Evolutionary conservation across 2,888 invertebrate genomes (phyloP).

Genomic region (Limenitis camilla): DNA sequence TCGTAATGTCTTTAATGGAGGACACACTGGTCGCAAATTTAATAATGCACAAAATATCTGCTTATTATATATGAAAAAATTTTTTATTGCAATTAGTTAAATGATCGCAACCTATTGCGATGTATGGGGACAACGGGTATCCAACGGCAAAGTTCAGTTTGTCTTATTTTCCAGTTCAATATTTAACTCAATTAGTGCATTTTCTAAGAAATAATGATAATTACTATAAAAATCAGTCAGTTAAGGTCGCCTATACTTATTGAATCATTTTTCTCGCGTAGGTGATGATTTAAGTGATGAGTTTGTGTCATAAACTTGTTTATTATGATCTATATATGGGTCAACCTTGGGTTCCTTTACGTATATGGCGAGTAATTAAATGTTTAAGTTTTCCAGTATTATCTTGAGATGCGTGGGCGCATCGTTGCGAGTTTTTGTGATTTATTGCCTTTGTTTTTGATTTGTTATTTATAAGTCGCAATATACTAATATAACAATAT

Average conservation of each 20-base stretch:
- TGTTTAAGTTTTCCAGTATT: slow-evolving; percentile 64
- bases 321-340: slow-evolving; percentile 62
- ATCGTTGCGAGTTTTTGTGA: slow-evolving; percentile 37
- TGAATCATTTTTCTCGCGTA: slow-evolving; percentile 41
- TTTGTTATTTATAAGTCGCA: background rate
- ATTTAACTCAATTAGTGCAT: too few relatives aligned
- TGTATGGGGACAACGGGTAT: too few relatives aligned
- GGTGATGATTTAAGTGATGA: slow-evolving; percentile 59
- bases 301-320: slow-evolving; percentile 63
- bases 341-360: slow-evolving; percentile 59
- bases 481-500: too few relatives aligned
- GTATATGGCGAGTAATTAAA: slow-evolving; percentile 66
- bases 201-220: background rate
- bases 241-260: background rate
- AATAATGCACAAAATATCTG: too few relatives aligned
- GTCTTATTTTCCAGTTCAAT: too few relatives aligned
- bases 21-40: too few relatives aligned
- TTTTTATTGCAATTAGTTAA: too few relatives aligned
- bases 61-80: too few relatives aligned
- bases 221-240: background rate
- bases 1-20: too few relatives aligned
- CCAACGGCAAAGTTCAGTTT: too few relatives aligned
- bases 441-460: slow-evolving; percentile 34
- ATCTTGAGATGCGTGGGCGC: slow-evolving; percentile 55
- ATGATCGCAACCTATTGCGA: background rate